phyloP scores from a whole-genome alignment of 2,888 invertebrate genomes.

The Diabrotica balteata region DNA sequence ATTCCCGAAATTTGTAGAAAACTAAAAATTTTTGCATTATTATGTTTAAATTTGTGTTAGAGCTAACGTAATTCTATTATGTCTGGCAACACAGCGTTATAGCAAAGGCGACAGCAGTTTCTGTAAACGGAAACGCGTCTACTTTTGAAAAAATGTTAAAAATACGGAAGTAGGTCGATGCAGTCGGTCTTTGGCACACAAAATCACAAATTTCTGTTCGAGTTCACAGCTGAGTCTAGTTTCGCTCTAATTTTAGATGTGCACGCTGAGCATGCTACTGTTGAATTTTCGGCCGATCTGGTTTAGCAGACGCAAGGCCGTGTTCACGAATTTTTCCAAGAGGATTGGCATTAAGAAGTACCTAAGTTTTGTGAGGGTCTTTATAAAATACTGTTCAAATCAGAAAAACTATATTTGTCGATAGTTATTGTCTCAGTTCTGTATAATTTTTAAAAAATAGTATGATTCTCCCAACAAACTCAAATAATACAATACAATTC shows the following conservation, averaged over 20 bases:
- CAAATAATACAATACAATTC: no score
- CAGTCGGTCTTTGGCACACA: conserved; percentile 43
- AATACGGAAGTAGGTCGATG: conserved; percentile 55
- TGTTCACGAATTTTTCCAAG: background rate
- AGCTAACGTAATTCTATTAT: no score
- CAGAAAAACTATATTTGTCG: no score
- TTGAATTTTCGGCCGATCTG: conserved; percentile 6
- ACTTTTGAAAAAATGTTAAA: conserved; percentile 49
- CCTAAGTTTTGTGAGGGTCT: no score
- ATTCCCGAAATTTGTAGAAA: no score
- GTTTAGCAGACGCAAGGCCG: conserved; percentile 3
- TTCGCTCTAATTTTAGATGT: conserved; percentile 37
- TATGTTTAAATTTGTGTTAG: no score
- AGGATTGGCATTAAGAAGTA: background rate
- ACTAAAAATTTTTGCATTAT: no score
- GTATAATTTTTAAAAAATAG: no score
- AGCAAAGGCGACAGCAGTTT: background rate
- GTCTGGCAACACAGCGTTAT: no score
- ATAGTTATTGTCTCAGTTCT: no score
- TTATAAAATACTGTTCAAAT: no score
- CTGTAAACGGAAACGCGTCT: conserved; percentile 47
- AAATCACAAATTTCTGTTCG: conserved; percentile 38
- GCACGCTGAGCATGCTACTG: conserved; percentile 7
- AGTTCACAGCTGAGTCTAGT: conserved; percentile 41
- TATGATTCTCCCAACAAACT: no score